Percentiles rank a stretch among this genome's conserved stretches.
phyloP scores from a whole-genome alignment of 2,113 vertebrate genomes.

The Cettia cetti region DNA sequence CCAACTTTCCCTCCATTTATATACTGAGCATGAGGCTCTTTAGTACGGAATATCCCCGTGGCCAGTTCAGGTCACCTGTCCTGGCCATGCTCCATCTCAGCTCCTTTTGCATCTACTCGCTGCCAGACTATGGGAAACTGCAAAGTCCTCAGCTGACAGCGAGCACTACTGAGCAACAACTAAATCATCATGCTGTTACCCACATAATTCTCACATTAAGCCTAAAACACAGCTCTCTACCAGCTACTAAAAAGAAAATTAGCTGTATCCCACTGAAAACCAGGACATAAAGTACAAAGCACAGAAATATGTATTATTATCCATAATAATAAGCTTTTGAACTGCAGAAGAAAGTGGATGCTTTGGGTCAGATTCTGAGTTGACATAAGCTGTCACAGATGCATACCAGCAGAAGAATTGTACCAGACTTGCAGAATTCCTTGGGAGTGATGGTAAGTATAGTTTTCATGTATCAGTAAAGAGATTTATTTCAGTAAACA shows the following conservation, averaged over 20 bases:
- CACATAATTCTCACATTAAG: background rate
- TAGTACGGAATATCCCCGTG: background rate
- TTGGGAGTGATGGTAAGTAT: background rate
- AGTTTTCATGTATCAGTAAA: background rate
- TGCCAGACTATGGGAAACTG: background rate
- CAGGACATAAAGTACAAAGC: background rate
- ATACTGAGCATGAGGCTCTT: background rate
- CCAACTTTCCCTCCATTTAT: background rate
- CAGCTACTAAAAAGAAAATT: background rate
- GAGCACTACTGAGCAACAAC: background rate
- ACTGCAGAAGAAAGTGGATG: background rate
- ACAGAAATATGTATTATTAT: background rate
- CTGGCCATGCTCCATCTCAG: background rate
- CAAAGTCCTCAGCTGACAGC: background rate
- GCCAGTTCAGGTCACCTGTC: background rate
- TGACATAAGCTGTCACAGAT: background rate
- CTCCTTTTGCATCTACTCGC: background rate
- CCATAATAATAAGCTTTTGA: background rate
- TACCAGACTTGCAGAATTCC: background rate
- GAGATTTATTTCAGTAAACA: background rate
- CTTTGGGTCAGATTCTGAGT: background rate
- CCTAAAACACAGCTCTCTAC: background rate
- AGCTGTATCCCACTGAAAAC: background rate
- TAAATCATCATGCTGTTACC: background rate
- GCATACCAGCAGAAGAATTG: background rate